A percentile compares a stretch with the other conserved stretches of the same genome.
These are phyloP conservation scores for Corythoichthys intestinalis DNA, from an alignment of 2,113 vertebrate species.

Conservation along the genomic window DNA sequence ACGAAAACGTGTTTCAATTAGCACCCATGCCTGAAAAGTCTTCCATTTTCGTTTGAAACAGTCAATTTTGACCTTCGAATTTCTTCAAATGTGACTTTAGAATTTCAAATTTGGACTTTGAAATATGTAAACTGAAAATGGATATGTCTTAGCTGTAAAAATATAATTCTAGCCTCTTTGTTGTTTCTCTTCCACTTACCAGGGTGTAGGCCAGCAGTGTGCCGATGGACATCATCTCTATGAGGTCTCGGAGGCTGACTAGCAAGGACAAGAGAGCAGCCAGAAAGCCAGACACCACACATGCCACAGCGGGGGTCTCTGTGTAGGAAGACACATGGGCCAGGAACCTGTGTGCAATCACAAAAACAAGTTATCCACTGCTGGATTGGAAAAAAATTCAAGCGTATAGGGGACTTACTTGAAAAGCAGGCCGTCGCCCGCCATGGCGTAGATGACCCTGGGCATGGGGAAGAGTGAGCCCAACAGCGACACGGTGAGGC, in stretches of 20 bases:
- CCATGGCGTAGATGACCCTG: constrained; percentile 95
- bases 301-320: constrained; percentile 90
- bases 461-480: constrained; percentile 98
- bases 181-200: constrained; percentile 69
- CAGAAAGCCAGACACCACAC: constrained; percentile 90
- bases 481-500: constrained; percentile 89
- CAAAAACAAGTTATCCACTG: background rate
- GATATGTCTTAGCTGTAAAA: too few species aligned
- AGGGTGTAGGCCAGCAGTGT: constrained; percentile 92
- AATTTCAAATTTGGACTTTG: too few species aligned
- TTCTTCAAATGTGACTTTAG: too few species aligned
- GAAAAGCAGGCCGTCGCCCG: constrained; percentile 94
- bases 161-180: too few species aligned
- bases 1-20: too few species aligned
- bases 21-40: too few species aligned
- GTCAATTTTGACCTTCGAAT: too few species aligned
- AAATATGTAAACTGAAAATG: too few species aligned
- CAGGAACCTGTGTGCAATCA: constrained; percentile 77
- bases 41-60: too few species aligned
- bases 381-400: too few species aligned
- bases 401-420: constrained; percentile 73
- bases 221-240: constrained; percentile 99
- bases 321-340: constrained; percentile 89
- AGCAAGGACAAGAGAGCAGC: constrained; percentile 87
- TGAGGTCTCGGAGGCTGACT: constrained; percentile 92